Base-by-base conservation (phyloP, 2,113 vertebrate genomes). In the Talpa occidentalis region DNA sequence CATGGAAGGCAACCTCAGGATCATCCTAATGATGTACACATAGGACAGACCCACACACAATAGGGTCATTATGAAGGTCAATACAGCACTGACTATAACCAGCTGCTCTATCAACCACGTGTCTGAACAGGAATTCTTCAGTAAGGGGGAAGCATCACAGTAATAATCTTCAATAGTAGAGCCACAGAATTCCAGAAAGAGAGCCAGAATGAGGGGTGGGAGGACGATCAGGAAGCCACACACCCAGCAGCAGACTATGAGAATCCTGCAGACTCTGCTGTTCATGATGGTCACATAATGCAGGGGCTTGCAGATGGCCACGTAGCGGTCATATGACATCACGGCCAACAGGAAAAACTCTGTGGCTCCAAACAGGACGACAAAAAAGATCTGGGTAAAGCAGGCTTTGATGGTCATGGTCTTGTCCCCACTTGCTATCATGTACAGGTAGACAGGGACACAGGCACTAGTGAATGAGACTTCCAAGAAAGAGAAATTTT, bases 241-340 rank as follows among this genome's bases (percentile, higher is more conserved):
- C 28, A 37, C 11, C 85, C 89, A 94, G 66, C 72, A 96, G 21
- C 42, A 60, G 11, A 93, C 8, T 60, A 94, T 59, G 5, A 94
- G 74, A 37, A 11, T 35, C 19, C 24, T 2, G 15, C 89, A 82
- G 19, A 77, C 49, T 24, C 26, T 82, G 14, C 9, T 17, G 59
- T 74, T 77, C 97, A 98, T 97, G 52, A 97, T 95, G 42, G 32
- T 97, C 28, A 79, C 67, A 37, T 98, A 80, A 62, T 56, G n/a
- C n/a, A n/a, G n/a, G n/a, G n/a, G n/a, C n/a, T n/a, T n/a, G n/a
- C n/a, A n/a, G n/a, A n/a, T n/a, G n/a, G n/a, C n/a, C n/a, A n/a
- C n/a, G n/a, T n/a, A n/a, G n/a, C n/a, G n/a, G n/a, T n/a, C n/a
- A n/a, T n/a, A n/a, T n/a, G n/a, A n/a, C n/a, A n/a, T n/a, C n/a